A percentile compares a stretch with the other conserved stretches of the same genome.
Conservation (phyloP, 2,888 invertebrate species). For the Andrena bicolor region DNA sequence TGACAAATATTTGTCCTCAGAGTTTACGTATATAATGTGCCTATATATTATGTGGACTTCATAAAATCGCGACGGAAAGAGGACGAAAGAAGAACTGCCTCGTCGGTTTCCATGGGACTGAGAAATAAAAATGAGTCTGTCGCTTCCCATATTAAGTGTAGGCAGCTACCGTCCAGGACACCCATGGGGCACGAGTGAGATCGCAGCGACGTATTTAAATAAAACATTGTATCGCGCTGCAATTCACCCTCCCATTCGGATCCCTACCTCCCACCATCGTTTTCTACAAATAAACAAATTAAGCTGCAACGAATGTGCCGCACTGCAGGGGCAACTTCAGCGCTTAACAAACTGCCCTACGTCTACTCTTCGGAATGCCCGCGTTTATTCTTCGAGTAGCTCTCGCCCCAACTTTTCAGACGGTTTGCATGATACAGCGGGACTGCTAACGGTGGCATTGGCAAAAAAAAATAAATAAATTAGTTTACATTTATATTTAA, state of each 20-base stretch:
- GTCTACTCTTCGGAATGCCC: constrained; percentile 62
- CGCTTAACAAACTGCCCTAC: constrained; percentile 71
- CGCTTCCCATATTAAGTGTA: constrained; percentile 83
- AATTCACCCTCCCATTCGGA: constrained; percentile 74
- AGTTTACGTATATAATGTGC: constrained; percentile 16
- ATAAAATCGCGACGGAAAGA: constrained; percentile 64
- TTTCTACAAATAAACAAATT: constrained; percentile 81
- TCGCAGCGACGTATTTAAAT: constrained; percentile 83
- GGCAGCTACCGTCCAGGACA: constrained; percentile 80
- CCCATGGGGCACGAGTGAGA: constrained; percentile 81
- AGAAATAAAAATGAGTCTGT: constrained; percentile 83
- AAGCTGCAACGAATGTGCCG: constrained; percentile 78
- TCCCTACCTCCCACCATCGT: constrained; percentile 50
- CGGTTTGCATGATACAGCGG: constrained; percentile 3
- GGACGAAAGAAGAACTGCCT: constrained; percentile 50
- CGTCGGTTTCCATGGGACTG: constrained; percentile 71
- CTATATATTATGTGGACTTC: constrained; percentile 12
- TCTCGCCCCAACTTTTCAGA: constrained; percentile 18
- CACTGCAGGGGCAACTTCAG: constrained; percentile 72
- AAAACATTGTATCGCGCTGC: constrained; percentile 82
- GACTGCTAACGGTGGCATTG: background rate
- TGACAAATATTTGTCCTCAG: background rate
- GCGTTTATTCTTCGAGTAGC: constrained; percentile 63
- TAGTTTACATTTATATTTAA: background rate
- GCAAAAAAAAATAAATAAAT: background rate